Base-by-base conservation (phyloP, 2,113 vertebrate genomes). In the Laterallus jamaicensis region DNA sequence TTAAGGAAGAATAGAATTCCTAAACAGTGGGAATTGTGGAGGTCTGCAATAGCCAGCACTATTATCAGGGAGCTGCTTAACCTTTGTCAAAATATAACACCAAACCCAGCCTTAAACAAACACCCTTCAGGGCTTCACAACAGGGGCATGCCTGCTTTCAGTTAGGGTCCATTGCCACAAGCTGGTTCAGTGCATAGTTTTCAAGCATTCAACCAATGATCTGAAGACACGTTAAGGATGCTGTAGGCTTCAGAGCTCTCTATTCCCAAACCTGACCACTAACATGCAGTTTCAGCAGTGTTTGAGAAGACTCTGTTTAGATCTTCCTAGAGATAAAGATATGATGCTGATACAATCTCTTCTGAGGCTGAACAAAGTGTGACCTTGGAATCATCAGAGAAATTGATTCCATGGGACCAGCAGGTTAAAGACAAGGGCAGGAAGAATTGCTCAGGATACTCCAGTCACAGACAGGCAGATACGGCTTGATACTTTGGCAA, bases 1-100 rank as follows among this genome's bases (percentile, higher is more conserved):
- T 64, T 75, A 88, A 31, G 31, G 22, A 86, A 81, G 54, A 93
- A 75, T n/a, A 78, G 86, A 88, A 83, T 54, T 69, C 63, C 50
- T 66, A 47, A 86, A 32, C 32, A 31, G 37, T 20, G 25, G 25
- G 25, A 54, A 54, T 15, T 54, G 52, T 14, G 14, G 25, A 12
- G 79, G 22, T 67, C 47, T 82, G 18, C 35, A 84, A 78, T 3
- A 89, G 83, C 15, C 56, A 94, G 71, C 20, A 32, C 56, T 66
- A 67, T 49, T 40, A 60, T 83, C 77, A 78, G 94, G 91, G 42
- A 92, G 77, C 91, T 87, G 74, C 56, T 95, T 91, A 92, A 92
- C 80, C 56, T 93, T 82, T 96, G 80, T 78, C 81, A 82, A 89
- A 91, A 68, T 49, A 9, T 39, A 92, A 92, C 77, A 68, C 60